Percentiles rank a stretch among this genome's conserved stretches.
phyloP scores from a whole-genome alignment of 2,113 vertebrate genomes.

The Macaca fascicularis region DNA sequence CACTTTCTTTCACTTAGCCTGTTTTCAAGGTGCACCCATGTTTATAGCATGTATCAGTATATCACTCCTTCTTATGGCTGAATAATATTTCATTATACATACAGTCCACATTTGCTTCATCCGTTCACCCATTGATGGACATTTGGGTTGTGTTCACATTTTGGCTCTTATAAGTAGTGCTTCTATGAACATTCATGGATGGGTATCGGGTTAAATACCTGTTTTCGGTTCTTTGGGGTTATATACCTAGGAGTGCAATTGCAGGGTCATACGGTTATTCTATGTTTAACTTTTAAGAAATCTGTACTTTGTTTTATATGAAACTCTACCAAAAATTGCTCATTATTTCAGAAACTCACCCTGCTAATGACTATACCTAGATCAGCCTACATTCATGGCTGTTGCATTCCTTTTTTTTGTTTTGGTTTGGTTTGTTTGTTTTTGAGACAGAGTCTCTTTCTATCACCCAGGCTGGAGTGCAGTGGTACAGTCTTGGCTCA shows the following conservation, averaged over 20 bases:
- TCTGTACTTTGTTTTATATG: not conserved
- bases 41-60: not conserved
- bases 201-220: not conserved
- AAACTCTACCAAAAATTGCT: slow-evolving; percentile 1
- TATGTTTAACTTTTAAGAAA: slow-evolving; percentile 5
- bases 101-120: not conserved
- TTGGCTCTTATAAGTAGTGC: not conserved
- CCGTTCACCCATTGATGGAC: not conserved
- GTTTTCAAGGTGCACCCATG: not conserved
- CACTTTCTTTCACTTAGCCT: not conserved
- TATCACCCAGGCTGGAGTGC: no score
- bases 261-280: not conserved
- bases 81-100: not conserved
- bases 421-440: no score
- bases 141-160: not conserved
- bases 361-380: not conserved
- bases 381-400: not conserved
- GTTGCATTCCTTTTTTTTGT: not conserved
- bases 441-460: no score
- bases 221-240: not conserved
- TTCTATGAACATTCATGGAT: not conserved
- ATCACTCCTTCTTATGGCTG: not conserved
- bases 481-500: no score
- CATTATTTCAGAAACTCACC: not conserved
- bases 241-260: not conserved